Percentiles rank a stretch among this genome's conserved stretches.
phyloP scores from a whole-genome alignment of 1,140 invertebrate species.

The Drosophila sturtevanti region DNA sequence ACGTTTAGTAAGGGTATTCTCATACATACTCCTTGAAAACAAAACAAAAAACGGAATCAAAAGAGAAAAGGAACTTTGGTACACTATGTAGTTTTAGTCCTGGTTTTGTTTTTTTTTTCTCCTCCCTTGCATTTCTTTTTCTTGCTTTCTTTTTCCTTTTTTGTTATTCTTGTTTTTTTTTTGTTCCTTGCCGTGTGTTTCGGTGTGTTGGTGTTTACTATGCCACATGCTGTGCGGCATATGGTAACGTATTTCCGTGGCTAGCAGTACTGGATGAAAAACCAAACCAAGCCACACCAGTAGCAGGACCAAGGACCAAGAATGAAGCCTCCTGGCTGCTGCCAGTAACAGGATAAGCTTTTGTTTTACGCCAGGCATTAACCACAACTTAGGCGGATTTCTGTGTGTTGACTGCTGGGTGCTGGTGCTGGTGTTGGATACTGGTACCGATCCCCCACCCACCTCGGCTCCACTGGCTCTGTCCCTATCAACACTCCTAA shows the following conservation, averaged over 20 bases:
- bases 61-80: background rate
- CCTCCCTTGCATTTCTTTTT: constrained; percentile 15
- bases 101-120: constrained; percentile 36
- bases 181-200: background rate
- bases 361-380: constrained; percentile 79
- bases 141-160: background rate
- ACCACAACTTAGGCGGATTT: constrained; percentile 78
- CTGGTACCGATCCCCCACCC: background rate
- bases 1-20: background rate
- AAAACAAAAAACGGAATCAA: background rate
- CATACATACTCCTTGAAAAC: background rate
- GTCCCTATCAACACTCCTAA: background rate
- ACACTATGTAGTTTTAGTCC: background rate
- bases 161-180: constrained; percentile 1
- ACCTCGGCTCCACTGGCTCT: no score
- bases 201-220: constrained; percentile 21
- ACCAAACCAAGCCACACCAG: constrained; percentile 5
- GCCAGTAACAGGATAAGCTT: constrained; percentile 77
- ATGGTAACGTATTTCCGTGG: constrained; percentile 75
- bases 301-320: constrained; percentile 6
- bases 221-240: constrained; percentile 73
- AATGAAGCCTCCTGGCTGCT: constrained; percentile 20
- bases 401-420: constrained; percentile 27
- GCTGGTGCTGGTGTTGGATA: background rate
- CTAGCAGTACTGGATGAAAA: constrained; percentile 42